phyloP scores from a whole-genome alignment of 2,797 vertebrate species.

The Spinus olivaceus region DNA sequence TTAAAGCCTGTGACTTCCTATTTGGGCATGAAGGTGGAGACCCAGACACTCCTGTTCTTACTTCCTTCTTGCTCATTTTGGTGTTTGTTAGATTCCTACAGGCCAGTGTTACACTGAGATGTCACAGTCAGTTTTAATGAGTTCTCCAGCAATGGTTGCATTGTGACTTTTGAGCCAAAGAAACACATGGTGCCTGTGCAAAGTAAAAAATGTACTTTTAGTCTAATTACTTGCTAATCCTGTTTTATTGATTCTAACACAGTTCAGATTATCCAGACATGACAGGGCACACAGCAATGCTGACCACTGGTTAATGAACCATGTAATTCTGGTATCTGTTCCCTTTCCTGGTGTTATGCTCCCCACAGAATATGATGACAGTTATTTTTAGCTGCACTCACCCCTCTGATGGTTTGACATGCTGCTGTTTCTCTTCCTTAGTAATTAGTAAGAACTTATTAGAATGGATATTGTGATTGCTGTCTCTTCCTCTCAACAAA shows the following conservation, averaged over 20 bases:
- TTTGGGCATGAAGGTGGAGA: neutral
- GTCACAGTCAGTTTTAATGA: neutral
- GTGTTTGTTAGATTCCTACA: neutral
- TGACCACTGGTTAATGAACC: neutral
- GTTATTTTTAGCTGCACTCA: neutral
- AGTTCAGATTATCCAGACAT: neutral
- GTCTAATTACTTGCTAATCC: neutral
- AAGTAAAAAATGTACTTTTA: neutral
- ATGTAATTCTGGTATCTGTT: neutral
- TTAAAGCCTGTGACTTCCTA: neutral
- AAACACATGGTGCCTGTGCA: neutral
- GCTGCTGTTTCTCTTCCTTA: neutral
- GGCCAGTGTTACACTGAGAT: neutral
- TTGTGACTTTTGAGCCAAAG: neutral
- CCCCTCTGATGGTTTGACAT: neutral
- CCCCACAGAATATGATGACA: neutral
- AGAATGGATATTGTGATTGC: neutral
- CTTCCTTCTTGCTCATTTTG: neutral
- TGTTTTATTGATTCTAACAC: neutral
- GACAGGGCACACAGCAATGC: neutral
- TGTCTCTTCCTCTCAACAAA: neutral
- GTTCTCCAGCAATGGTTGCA: neutral
- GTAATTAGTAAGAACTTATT: neutral
- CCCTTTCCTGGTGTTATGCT: neutral
- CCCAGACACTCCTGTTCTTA: neutral